phyloP scores from a whole-genome alignment of 2,888 invertebrate genomes.

The Polyommatus iphigenia region DNA sequence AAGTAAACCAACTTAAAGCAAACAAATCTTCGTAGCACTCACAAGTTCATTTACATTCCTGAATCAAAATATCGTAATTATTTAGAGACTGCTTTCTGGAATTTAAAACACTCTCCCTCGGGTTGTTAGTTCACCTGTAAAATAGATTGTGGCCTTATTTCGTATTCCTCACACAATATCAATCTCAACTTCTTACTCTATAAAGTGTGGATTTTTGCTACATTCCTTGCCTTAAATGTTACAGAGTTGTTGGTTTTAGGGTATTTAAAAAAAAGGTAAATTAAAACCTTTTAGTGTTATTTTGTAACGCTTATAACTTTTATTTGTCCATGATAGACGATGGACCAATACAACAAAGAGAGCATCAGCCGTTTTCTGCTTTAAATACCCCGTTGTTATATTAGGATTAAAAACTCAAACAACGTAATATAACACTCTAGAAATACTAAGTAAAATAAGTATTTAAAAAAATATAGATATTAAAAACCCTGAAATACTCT shows the following conservation, averaged over 20 bases:
- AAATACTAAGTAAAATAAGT: too few species aligned
- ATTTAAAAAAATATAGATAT: too few species aligned
- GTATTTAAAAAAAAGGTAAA: too few species aligned
- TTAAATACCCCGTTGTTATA: too few species aligned
- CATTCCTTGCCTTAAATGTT: neutral
- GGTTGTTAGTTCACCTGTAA: conserved; percentile 27
- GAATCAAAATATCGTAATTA: conserved; percentile 59
- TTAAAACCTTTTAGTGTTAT: too few species aligned
- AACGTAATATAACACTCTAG: too few species aligned
- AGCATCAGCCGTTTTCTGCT: too few species aligned
- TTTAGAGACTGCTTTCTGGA: conserved; percentile 46
- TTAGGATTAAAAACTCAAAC: too few species aligned
- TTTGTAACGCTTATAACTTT: too few species aligned
- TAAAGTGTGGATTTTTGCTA: conserved; percentile 16
- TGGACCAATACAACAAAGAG: too few species aligned
- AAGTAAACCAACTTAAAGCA: neutral
- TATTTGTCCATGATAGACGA: too few species aligned
- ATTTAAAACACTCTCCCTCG: conserved; percentile 18
- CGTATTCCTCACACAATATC: conserved; percentile 32
- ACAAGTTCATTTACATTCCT: conserved; percentile 55
- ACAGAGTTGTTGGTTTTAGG: neutral
- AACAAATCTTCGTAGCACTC: conserved; percentile 18
- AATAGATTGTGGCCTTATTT: conserved; percentile 27
- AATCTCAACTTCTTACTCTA: conserved; percentile 27
- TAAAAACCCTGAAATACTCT: too few species aligned